Evolutionary conservation across 2,888 invertebrate genomes (phyloP), one percentile per base, ranked within the genome.

Genomic region (Disparrhopalites patrizii): DNA sequence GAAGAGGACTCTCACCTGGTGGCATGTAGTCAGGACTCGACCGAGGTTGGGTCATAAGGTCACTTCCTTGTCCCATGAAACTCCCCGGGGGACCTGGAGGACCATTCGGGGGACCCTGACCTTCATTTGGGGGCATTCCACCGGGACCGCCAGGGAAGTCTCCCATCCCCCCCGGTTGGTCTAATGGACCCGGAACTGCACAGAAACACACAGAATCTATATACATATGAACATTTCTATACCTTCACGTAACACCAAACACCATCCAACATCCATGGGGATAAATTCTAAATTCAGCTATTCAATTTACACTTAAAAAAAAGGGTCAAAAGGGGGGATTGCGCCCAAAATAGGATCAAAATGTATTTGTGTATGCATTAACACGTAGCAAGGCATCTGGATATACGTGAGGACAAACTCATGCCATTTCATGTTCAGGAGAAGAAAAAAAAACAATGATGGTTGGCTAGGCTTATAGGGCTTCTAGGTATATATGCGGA

Each of bases 121-220:
- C 70, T 40, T 81, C 76, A 67, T 70, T 72, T 78, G 81, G 77
- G 81, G 77, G 76, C 66, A 79, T 76, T 74, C 79, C 79, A 51
- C 77, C 78, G 52, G 78, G 78, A 63, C 89, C 89, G 71, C 87
- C 87, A 78, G 87, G 86, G 79, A 90, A 90, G 80, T 91, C 91
- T 80, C 87, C 88, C 85, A 87, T 84, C 77, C 86, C 74, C 27
- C 74, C 71, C 65, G 74, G 68, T 69, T 83, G 78, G 52, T 73
- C 72, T 62, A 73, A 65, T 51, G 73, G 72, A 40, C 72, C 73
- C 50, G 72, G 72, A 66, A 73, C 73, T 70, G 28, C 31, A 36
- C 31, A 38, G 43, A 58, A 43, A 4, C 20, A 43, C 28, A 20
- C 56, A 56, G 18, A 47, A 40, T 38, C 2, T 38, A 8, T 38